Base-by-base conservation (phyloP, 2,797 vertebrate species). In the Choloepus didactylus region DNA sequence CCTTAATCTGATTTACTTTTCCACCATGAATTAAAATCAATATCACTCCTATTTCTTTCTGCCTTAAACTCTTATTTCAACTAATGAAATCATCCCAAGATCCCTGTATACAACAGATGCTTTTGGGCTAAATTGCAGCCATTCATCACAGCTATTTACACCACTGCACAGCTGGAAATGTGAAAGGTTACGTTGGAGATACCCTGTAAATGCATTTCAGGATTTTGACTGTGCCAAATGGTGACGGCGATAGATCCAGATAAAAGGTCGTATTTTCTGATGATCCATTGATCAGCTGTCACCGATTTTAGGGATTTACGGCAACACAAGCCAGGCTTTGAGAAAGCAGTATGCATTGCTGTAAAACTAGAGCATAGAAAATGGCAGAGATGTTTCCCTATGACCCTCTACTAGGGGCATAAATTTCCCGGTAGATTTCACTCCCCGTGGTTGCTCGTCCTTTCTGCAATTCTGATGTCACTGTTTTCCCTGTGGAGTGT, bases 121-220 rank as follows among this genome's bases (percentile, higher is more conserved):
- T 75, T 14, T 44, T 38, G 27, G 1, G 56, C 21, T 69, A 79
- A 49, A 6, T 79, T 9, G 0, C 67, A 84, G 4, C 19, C n/a
- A 91, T n/a, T 25, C 11, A 75, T 2, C 3, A 38, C 31, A 44
- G 93, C 93, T 2, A 0, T 82, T 15, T 72, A 76, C 51, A 72
- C 4, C 10, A 21, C 0, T 18, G 84, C 25, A 3, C 21, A 60
- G n/a, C 23, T 56, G 77, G 9, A 87, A 19, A 0, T 15, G 59
- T 54, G 38, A 21, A 84, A 90, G 80, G 77, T 73, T 59, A 77
- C 91, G 2, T 1, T 80, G 29, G 76, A 46, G 44, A 41, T 0
- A 10, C 51, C 0, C 38, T 93, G 4, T 27, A 87, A 87, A 38
- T 62, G 44, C 85, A n/a, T 77, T 95, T 96, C 69, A 77, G 92